Percentiles rank a stretch among this genome's conserved stretches.
Evolutionary conservation across 2,888 invertebrate genomes (phyloP).

Genomic region (Choreutis nemorana): DNA sequence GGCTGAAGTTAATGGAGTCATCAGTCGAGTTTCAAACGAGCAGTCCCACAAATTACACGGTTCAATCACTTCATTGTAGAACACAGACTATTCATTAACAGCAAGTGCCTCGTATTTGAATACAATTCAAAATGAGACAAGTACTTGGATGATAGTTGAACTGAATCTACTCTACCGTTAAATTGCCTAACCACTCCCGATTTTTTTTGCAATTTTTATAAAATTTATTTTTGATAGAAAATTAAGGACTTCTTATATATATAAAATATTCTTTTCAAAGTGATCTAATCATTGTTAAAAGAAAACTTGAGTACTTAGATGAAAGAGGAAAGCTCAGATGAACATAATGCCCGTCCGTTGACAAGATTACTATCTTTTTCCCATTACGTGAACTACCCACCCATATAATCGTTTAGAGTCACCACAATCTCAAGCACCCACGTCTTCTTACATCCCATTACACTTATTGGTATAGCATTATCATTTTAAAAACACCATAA

Average conservation of each 20-base stretch:
- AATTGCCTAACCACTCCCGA: too few species aligned
- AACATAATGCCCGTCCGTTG: too few species aligned
- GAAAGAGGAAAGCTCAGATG: too few species aligned
- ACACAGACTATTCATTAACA: constrained; percentile 20
- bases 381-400: constrained; percentile 15
- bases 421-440: constrained; percentile 18
- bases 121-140: constrained; percentile 22
- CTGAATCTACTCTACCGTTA: constrained; percentile 36
- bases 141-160: constrained; percentile 27
- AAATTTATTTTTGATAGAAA: too few species aligned
- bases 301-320: too few species aligned
- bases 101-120: constrained; percentile 36
- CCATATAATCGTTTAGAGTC: constrained; percentile 15
- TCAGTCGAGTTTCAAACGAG: constrained; percentile 13
- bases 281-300: too few species aligned
- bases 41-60: constrained; percentile 5
- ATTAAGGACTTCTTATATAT: too few species aligned
- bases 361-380: constrained; percentile 6
- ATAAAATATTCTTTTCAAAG: too few species aligned
- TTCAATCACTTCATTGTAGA: constrained; percentile 5
- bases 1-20: constrained; percentile 15
- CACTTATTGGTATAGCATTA: constrained; percentile 8
- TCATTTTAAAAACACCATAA: too few species aligned
- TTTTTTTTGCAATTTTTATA: too few species aligned
- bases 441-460: constrained; percentile 13